These are phyloP conservation scores for Xiphophorus birchmanni DNA, from an alignment of 2,797 vertebrate genomes.

Conservation along the genomic window DNA sequence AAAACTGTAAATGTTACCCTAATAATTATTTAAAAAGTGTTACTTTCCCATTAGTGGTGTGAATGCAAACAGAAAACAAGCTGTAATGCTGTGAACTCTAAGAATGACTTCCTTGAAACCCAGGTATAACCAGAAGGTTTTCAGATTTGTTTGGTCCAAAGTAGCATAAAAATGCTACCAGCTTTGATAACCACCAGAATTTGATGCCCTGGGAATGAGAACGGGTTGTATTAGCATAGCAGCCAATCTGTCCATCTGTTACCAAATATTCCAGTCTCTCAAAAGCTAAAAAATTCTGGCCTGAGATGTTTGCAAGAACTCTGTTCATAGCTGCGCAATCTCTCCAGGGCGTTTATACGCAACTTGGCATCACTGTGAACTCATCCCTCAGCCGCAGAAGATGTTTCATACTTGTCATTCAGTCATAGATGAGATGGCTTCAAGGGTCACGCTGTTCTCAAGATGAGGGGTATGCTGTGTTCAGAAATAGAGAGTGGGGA, in stretches of 20 bases:
- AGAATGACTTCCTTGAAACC: background rate
- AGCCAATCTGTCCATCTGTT: conserved; percentile 16
- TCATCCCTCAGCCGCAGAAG: conserved; percentile 68
- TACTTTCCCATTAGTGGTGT: background rate
- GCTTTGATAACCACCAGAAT: conserved; percentile 12
- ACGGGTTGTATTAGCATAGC: conserved; percentile 1
- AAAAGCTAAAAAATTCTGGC: conserved; percentile 19
- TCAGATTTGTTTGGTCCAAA: conserved; percentile 2
- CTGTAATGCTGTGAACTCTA: background rate
- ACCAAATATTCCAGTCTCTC: conserved; percentile 32
- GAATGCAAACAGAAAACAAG: background rate
- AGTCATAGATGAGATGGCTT: conserved; percentile 65
- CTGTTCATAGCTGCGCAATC: conserved; percentile 46
- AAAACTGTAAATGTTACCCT: background rate
- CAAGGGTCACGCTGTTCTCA: conserved; percentile 64
- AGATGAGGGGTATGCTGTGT: conserved; percentile 24
- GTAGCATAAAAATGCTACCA: background rate
- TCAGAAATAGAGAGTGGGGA: conserved; percentile 13
- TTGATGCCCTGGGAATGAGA: conserved; percentile 7
- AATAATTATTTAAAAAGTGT: background rate
- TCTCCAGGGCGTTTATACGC: conserved; percentile 59
- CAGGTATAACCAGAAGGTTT: background rate
- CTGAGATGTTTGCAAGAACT: conserved; percentile 36
- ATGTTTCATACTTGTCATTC: conserved; percentile 57
- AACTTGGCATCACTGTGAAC: conserved; percentile 54